Evolutionary conservation across 2,888 invertebrate species (phyloP), one percentile per base, ranked within the genome.

Genomic region (Brachylomia viminalis): DNA sequence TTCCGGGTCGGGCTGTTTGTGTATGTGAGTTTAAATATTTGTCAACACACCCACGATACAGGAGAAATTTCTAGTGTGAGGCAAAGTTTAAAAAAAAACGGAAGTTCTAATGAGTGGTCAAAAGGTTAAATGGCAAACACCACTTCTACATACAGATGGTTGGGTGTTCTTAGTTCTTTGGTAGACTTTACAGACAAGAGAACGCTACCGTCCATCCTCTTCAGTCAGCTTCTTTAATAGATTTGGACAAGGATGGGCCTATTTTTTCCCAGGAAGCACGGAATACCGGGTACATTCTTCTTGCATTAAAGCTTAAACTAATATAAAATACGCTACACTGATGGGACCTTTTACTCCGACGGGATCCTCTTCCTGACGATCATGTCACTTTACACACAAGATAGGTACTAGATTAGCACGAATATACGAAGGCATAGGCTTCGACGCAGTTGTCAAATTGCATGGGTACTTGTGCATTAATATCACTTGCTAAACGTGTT

Each of bases 401-500:
- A 13, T 33, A n/a, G 27, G 10, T 33, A 79, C 49, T 72, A 52
- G 33, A 69, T 54, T 72, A 54, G 2, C 38, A n/a, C 15, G 17
- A n/a, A 78, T n/a, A 0, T 30, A 38, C 7, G 1, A 72, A 61
- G 47, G 23, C 38, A 52, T 56, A 33, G 61, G 66, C 49, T 74
- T 74, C 17, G 80, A 74, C 42, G 17, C 27, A 66, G 23, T 27
- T 67, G 79, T 80, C 80, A 67, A 62, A 61, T 52, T 45, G 17
- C 52, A 73, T 54, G 30, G 20, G n/a, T 30, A 23, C 13, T 47
- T 15, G 45, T 75, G 49, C 77, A 1, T 27, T 77, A 45, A 45
- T 23, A 56, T 62, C 27, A 70, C 54, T 62, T 30, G 42, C 47
- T 42, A 64, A 64, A 64, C 15, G 23, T 23, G 6, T n/a, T 42